phyloP scores from a whole-genome alignment of 2,113 vertebrate genomes.

The Thalassarche chlororhynchos region DNA sequence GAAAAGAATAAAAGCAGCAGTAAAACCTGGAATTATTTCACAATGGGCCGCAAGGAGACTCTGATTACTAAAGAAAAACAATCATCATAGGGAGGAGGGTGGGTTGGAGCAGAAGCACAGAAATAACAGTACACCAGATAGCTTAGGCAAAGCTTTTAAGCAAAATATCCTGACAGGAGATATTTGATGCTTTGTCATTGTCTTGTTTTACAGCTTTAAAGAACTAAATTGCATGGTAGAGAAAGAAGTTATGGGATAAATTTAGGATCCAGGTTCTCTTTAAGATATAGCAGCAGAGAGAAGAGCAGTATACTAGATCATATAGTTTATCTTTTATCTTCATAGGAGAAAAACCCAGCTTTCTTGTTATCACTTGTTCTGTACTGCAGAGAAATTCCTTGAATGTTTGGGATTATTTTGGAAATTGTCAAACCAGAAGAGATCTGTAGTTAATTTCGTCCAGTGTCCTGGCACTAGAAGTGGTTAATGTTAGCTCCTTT shows the following conservation, averaged over 20 bases:
- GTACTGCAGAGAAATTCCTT: not conserved
- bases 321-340: not conserved
- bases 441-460: not conserved
- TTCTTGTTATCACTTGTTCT: not conserved
- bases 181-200: not conserved
- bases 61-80: constrained; percentile 28
- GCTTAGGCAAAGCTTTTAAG: not conserved
- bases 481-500: not conserved
- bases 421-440: not conserved
- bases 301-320: not conserved
- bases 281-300: not conserved
- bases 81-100: not conserved
- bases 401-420: not conserved
- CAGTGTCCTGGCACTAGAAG: not conserved
- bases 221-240: not conserved
- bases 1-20: constrained; percentile 30
- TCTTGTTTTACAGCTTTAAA: not conserved
- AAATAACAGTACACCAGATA: not conserved
- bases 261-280: not conserved
- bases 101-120: not conserved
- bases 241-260: not conserved
- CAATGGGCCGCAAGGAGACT: constrained; percentile 8
- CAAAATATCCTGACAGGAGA: not conserved
- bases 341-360: not conserved
- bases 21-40: constrained; percentile 39